phyloP scores from a whole-genome alignment of 1,140 invertebrate species.

The Drosophila novamexicana region DNA sequence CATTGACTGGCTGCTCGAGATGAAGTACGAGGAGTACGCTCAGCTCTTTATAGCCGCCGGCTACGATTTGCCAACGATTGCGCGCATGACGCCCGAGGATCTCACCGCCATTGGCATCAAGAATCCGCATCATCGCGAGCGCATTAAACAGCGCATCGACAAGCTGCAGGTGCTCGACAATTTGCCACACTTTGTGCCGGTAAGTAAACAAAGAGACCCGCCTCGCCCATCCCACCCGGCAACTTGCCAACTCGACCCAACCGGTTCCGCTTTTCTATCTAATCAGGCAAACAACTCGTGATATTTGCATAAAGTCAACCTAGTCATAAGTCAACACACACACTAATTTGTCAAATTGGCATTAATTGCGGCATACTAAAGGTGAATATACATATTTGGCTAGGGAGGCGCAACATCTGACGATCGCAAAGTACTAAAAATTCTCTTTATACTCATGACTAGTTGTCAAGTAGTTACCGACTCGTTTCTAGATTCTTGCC shows the following conservation, averaged over 20 bases:
- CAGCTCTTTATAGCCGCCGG: slow-evolving; percentile 96
- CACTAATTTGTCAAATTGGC: slow-evolving; percentile 71
- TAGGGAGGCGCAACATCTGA: not conserved
- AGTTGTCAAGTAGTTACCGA: no score
- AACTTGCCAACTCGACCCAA: not conserved
- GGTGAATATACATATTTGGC: not conserved
- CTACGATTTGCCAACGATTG: slow-evolving; percentile 98
- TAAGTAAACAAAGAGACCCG: slow-evolving; percentile 85
- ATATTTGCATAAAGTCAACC: slow-evolving; percentile 48
- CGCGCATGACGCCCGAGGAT: slow-evolving; percentile 98
- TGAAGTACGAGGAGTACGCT: slow-evolving; percentile 98
- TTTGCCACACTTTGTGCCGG: slow-evolving; percentile 95
- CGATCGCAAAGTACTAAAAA: not conserved
- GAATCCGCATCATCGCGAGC: slow-evolving; percentile 98
- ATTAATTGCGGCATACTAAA: slow-evolving; percentile 51
- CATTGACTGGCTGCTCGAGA: slow-evolving; percentile 96
- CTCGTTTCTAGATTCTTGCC: no score
- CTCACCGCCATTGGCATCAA: slow-evolving; percentile 95
- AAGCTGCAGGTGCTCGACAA: slow-evolving; percentile 97
- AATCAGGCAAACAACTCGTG: slow-evolving; percentile 48
- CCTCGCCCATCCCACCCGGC: not conserved
- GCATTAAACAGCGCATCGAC: slow-evolving; percentile 97
- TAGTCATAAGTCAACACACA: slow-evolving; percentile 49
- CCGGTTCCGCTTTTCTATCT: slow-evolving; percentile 40
- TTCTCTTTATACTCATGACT: no score